Evolutionary conservation across 2,113 vertebrate species (phyloP).

Genomic region (Puma concolor): DNA sequence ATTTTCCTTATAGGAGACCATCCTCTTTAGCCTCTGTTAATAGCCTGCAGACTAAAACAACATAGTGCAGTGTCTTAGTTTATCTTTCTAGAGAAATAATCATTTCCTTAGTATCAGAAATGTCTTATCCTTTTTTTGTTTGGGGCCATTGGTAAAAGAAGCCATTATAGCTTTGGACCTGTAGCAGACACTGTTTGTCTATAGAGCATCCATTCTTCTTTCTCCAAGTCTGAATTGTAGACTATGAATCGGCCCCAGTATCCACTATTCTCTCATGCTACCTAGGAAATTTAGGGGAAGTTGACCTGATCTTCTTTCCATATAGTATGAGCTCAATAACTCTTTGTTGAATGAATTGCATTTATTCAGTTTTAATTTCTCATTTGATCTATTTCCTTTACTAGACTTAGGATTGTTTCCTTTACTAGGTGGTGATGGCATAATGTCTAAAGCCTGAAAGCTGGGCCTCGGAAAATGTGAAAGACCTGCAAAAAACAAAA

Average conservation of each 20-base stretch:
- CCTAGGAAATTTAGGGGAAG: neutral
- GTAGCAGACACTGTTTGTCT: neutral
- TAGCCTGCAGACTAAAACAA: neutral
- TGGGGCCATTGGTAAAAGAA: neutral
- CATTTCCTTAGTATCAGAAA: neutral
- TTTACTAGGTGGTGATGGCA: neutral
- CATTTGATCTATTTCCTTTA: neutral
- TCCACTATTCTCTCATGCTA: neutral
- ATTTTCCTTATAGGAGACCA: neutral
- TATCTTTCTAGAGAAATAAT: neutral
- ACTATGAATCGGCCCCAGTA: neutral
- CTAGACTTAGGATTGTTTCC: neutral
- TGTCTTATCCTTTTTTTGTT: neutral
- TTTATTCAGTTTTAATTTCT: neutral
- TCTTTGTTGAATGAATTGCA: neutral
- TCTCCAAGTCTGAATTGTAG: neutral
- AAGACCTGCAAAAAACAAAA: neutral
- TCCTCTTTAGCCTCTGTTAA: neutral
- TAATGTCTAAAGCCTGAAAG: neutral
- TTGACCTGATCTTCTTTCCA: neutral
- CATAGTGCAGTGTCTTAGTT: neutral
- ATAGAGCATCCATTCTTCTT: neutral
- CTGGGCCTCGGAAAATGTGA: neutral
- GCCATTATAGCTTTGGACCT: neutral
- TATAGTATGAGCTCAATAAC: neutral